phyloP scores from a whole-genome alignment of 37 sponge, comb jelly and placozoan species.

The Aplysina aerophoba region DNA sequence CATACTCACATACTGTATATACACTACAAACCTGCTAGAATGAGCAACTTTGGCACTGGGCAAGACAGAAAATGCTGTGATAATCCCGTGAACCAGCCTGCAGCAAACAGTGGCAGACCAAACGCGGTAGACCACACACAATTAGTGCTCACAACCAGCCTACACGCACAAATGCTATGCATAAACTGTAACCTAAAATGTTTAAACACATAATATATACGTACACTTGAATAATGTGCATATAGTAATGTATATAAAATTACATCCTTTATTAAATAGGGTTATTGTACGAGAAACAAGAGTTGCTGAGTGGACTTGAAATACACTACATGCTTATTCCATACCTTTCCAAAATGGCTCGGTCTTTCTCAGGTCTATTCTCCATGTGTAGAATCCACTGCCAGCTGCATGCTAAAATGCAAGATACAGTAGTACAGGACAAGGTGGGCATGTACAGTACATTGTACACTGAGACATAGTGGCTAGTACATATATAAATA shows the following conservation, averaged over 20 bases:
- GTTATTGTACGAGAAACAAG: background rate
- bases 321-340: background rate
- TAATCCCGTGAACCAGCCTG: slow-evolving; percentile 87
- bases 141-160: too few species aligned
- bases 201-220: too few species aligned
- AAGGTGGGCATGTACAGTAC: background rate
- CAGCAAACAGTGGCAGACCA: background rate
- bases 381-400: slow-evolving; percentile 59
- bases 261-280: too few species aligned
- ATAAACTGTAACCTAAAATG: too few species aligned
- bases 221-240: too few species aligned
- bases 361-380: slow-evolving; percentile 82
- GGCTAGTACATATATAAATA: too few species aligned
- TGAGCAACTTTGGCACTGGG: slow-evolving; percentile 68
- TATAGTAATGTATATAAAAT: too few species aligned
- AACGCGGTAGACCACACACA: background rate
- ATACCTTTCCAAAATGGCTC: slow-evolving; percentile 70
- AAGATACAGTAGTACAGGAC: background rate
- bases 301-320: too few species aligned
- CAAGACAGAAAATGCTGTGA: slow-evolving; percentile 68
- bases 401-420: background rate
- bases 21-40: slow-evolving; percentile 68
- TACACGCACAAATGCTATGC: too few species aligned
- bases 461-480: background rate
- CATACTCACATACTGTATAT: too few species aligned